Conservation (phyloP, 2,888 invertebrate genomes). For the Apeira syringaria region DNA sequence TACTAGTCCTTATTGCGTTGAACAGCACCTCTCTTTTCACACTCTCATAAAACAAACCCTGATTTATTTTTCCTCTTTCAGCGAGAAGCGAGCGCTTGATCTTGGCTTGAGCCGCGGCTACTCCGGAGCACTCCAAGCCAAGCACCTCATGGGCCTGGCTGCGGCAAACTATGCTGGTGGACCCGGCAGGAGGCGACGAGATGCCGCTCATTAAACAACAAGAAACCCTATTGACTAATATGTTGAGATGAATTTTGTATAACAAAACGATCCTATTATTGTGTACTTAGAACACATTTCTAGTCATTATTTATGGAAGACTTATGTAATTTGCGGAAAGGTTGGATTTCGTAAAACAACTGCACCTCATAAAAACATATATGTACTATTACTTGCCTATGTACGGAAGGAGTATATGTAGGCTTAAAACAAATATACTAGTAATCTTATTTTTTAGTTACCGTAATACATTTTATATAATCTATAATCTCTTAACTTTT, state of each 20-base stretch:
- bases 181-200: slow-evolving; percentile 93
- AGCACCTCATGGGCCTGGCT: slow-evolving; percentile 95
- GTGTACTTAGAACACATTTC: not conserved
- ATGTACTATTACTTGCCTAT: too few species aligned
- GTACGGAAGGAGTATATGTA: too few species aligned
- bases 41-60: too few species aligned
- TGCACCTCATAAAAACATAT: not conserved
- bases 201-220: slow-evolving; percentile 62
- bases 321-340: slow-evolving; percentile 28
- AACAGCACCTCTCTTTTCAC: too few species aligned
- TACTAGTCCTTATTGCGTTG: too few species aligned
- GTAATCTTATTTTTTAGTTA: too few species aligned
- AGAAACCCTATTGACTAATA: slow-evolving; percentile 28
- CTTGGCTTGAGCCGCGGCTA: slow-evolving; percentile 94
- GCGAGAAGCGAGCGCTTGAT: slow-evolving; percentile 94
- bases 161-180: slow-evolving; percentile 95
- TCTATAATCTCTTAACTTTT: too few species aligned
- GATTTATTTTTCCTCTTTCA: slow-evolving; percentile 57
- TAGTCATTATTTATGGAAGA: too few species aligned
- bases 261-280: too few species aligned
- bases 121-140: slow-evolving; percentile 95
- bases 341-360: slow-evolving; percentile 29
- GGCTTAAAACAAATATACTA: too few species aligned
- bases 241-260: slow-evolving; percentile 34
- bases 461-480: too few species aligned